A percentile compares a stretch with the other conserved stretches of the same genome.
Evolutionary conservation across 2,888 invertebrate species (phyloP).

Genomic region (Crematogaster levior): DNA sequence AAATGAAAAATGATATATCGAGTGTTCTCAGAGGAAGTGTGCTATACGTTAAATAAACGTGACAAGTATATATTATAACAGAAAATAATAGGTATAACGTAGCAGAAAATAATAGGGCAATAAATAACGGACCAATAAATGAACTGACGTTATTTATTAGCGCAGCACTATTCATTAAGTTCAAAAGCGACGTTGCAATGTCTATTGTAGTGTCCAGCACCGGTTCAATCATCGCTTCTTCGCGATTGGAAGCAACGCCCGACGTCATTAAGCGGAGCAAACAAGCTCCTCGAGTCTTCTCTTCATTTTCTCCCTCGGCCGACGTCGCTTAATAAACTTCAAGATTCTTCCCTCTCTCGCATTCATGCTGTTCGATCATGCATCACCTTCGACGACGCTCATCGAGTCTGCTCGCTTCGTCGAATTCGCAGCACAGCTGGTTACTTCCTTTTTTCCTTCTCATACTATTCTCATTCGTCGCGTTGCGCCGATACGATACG

Average conservation of each 20-base stretch:
- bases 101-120: not conserved
- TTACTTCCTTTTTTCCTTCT: not conserved
- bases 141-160: conserved; percentile 20
- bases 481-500: not conserved
- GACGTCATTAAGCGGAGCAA: conserved; percentile 44
- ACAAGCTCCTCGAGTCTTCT: conserved; percentile 34
- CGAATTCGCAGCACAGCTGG: conserved; percentile 8
- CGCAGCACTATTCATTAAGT: conserved; percentile 31
- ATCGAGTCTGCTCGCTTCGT: not conserved
- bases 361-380: conserved; percentile 44
- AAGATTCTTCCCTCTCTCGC: conserved; percentile 18
- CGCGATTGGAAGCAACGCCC: conserved; percentile 10
- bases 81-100: not conserved
- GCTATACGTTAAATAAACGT: not conserved
- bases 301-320: conserved; percentile 37
- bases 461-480: conserved; percentile 1
- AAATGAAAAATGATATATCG: not conserved
- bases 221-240: conserved; percentile 26
- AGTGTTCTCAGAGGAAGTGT: not conserved
- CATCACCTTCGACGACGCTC: conserved; percentile 14
- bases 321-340: conserved; percentile 43
- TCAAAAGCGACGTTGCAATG: not conserved
- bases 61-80: not conserved
- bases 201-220: conserved; percentile 2
- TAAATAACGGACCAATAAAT: not conserved